Evolutionary conservation across 2,888 invertebrate genomes (phyloP).

Genomic region (Heliconius cydno): DNA sequence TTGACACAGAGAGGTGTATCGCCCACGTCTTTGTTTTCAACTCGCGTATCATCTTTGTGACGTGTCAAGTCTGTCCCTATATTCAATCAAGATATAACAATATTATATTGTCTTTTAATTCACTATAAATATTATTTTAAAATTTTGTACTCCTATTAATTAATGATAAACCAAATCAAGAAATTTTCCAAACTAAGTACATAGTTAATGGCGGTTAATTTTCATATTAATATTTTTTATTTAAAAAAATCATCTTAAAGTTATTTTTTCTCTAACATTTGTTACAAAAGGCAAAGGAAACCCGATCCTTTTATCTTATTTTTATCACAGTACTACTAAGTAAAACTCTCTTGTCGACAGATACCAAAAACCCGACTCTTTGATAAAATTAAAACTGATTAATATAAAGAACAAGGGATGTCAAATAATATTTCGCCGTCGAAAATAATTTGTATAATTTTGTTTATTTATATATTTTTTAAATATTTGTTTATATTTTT

Average conservation of each 20-base stretch:
- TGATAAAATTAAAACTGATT: background rate
- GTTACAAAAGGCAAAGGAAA: too few species aligned
- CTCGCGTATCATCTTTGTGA: background rate
- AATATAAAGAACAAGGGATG: background rate
- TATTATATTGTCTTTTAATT: background rate
- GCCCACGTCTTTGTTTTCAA: slow-evolving; percentile 5
- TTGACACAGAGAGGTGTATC: background rate
- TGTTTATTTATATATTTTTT: too few species aligned
- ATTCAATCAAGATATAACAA: background rate
- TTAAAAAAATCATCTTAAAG: too few species aligned
- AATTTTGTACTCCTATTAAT: too few species aligned
- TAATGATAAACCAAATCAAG: background rate
- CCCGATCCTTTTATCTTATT: background rate
- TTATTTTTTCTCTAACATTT: too few species aligned
- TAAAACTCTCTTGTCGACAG: background rate
- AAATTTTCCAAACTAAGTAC: too few species aligned
- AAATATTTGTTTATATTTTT: too few species aligned
- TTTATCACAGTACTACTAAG: background rate
- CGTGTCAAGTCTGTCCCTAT: background rate
- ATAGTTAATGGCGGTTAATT: too few species aligned
- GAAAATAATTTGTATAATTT: background rate
- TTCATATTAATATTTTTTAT: too few species aligned
- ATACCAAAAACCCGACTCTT: background rate
- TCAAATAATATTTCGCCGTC: background rate
- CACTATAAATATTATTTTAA: background rate